These are phyloP conservation scores for Dicaeum eximium DNA, from an alignment of 2,113 vertebrate genomes.

Conservation along the genomic window DNA sequence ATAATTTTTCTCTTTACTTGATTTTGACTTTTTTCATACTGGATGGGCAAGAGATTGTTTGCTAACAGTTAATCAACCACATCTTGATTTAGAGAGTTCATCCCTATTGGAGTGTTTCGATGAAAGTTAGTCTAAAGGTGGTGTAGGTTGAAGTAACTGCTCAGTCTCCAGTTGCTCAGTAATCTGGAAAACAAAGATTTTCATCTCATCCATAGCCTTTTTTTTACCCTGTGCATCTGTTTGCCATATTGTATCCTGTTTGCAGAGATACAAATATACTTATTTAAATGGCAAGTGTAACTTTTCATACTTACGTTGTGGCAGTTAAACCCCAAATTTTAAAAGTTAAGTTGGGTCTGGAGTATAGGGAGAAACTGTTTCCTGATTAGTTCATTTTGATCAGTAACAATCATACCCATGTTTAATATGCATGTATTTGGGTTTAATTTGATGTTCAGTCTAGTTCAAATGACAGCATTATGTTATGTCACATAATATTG, in stretches of 20 bases:
- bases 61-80: not conserved
- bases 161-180: not conserved
- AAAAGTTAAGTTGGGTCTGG: not conserved
- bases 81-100: not conserved
- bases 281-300: not conserved
- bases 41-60: not conserved
- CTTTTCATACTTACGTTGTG: not conserved
- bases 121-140: not conserved
- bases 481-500: not conserved
- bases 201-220: not conserved
- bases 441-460: not conserved
- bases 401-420: not conserved
- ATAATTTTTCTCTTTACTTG: not conserved
- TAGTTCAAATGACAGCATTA: not conserved
- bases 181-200: slow-evolving; percentile 5
- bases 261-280: slow-evolving; percentile 21
- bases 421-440: not conserved
- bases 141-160: not conserved
- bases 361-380: not conserved
- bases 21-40: not conserved
- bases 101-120: not conserved
- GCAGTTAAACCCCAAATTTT: not conserved
- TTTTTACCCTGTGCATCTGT: slow-evolving; percentile 14
- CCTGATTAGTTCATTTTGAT: not conserved
- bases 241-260: slow-evolving; percentile 60